Evolutionary conservation across 92 coral and sea anemone species (phyloP), one percentile per base, ranked within the genome.

Genomic region (Palythoa heliodiscus): DNA sequence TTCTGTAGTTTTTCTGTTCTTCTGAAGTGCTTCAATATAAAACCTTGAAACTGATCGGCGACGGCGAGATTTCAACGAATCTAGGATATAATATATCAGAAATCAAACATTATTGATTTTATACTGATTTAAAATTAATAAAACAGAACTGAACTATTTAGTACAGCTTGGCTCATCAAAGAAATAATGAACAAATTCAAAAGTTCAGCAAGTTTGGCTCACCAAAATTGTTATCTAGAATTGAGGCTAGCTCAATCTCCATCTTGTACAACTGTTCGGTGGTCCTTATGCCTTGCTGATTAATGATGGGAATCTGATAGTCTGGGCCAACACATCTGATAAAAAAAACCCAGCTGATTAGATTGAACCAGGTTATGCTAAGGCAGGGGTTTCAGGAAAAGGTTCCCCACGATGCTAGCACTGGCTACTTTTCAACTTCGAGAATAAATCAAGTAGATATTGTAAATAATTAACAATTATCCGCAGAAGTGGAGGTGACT

Each of bases 1-100:
- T 52, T 68, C 75, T 64, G 17, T 43, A 67, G 47, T 60, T 17
- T 83, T 47, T 24, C 9, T 74, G 13, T 37, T 71, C 11, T 69
- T 82, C 52, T 75, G 86, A 69, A 94, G 92, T 37, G 84, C 71
- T 75, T 94, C 95, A 1, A 88, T 92, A 73, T 94, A 92, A 79
- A 78, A 94, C 52, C 77, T 91, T 25, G 87, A 70, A n/a, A 83
- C 78, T 6, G 93, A 89, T 79, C 97, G 81, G 73, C 92, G 91
- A 66, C 82, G 87, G 53, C 97, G 92, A 43, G 87, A 58, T 39
- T 16, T 22, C 13, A 40, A 6, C 14, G 84, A 43, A 48, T 5
- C 84, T 80, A 50, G 23, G 15, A 52, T 20, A 64, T 2, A 52
- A 64, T 12, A 52, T 23, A 55, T 47, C 16, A 52, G 22, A 64